phyloP scores from a whole-genome alignment of 2,797 vertebrate species.

The Anguilla obscura region DNA sequence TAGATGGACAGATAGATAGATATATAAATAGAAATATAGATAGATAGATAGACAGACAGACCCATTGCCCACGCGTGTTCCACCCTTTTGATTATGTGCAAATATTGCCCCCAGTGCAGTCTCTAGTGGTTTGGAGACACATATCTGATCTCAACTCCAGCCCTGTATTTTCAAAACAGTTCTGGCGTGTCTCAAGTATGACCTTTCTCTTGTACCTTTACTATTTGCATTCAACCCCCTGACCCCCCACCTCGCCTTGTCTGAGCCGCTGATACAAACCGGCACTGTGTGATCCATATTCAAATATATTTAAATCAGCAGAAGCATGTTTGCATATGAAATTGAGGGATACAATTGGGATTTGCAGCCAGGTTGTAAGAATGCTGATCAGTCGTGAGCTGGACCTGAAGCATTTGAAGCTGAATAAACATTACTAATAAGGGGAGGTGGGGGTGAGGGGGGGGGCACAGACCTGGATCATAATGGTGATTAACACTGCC shows the following conservation, averaged over 20 bases:
- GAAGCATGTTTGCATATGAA: constrained; percentile 73
- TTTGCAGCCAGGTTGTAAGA: constrained; percentile 71
- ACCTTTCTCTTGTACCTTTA: constrained; percentile 68
- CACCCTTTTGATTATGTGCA: constrained; percentile 52
- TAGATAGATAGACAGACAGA: no score
- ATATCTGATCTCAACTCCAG: constrained; percentile 59
- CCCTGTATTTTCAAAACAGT: constrained; percentile 64
- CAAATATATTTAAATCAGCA: constrained; percentile 78
- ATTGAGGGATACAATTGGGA: constrained; percentile 65
- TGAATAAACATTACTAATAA: constrained; percentile 65
- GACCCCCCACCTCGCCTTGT: constrained; percentile 47
- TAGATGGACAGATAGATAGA: no score
- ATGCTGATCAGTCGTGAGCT: constrained; percentile 69
- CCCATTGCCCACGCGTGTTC: not conserved
- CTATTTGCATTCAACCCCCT: constrained; percentile 65
- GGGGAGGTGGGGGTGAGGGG: constrained; percentile 44
- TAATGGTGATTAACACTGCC: constrained; percentile 54
- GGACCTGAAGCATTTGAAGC: constrained; percentile 58
- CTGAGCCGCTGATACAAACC: constrained; percentile 63
- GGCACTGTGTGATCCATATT: constrained; percentile 76
- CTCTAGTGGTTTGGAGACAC: constrained; percentile 45
- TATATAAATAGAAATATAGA: no score
- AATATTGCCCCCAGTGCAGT: constrained; percentile 47
- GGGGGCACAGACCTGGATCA: constrained; percentile 58
- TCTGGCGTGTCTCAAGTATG: constrained; percentile 60